Percentiles rank a stretch among this genome's conserved stretches.
phyloP scores from a whole-genome alignment of 53 echinoderm and acorn worm genomes.

The Luidia sarsii region DNA sequence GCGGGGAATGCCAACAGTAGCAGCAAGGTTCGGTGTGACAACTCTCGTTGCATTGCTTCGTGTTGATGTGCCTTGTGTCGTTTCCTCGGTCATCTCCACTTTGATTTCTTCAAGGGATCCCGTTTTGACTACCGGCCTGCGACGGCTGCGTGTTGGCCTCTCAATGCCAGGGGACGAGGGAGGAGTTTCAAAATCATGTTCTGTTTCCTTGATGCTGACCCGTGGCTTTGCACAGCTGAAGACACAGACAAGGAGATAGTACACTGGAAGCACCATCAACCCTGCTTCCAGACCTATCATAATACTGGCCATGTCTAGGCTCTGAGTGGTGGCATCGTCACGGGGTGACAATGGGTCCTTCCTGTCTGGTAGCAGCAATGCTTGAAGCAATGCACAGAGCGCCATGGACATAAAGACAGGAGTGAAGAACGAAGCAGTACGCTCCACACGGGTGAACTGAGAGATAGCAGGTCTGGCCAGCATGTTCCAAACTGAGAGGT shows the following conservation, averaged over 20 bases:
- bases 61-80: background rate
- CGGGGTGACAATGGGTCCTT: background rate
- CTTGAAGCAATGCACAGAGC: background rate
- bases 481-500: slow-evolving; percentile 48
- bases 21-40: background rate
- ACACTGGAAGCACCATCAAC: slow-evolving; percentile 39
- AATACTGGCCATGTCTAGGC: slow-evolving; percentile 35
- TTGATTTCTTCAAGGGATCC: slow-evolving; percentile 48
- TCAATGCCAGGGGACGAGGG: background rate
- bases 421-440: slow-evolving; percentile 41
- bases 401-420: slow-evolving; percentile 44
- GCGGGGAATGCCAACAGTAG: slow-evolving; percentile 19
- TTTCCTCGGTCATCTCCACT: slow-evolving; percentile 42
- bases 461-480: slow-evolving; percentile 14
- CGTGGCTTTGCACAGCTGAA: slow-evolving; percentile 35
- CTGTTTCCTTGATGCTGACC: background rate
- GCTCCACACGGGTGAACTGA: slow-evolving; percentile 30
- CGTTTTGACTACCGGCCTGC: slow-evolving; percentile 3
- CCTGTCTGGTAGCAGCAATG: background rate
- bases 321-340: background rate
- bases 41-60: background rate
- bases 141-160: background rate
- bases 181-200: background rate
- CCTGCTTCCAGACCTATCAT: slow-evolving; percentile 57
- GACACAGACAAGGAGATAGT: slow-evolving; percentile 32